Evolutionary conservation across 1,140 invertebrate species (phyloP), one percentile per base, ranked within the genome.

Genomic region (Drosophila nigrodunni): DNA sequence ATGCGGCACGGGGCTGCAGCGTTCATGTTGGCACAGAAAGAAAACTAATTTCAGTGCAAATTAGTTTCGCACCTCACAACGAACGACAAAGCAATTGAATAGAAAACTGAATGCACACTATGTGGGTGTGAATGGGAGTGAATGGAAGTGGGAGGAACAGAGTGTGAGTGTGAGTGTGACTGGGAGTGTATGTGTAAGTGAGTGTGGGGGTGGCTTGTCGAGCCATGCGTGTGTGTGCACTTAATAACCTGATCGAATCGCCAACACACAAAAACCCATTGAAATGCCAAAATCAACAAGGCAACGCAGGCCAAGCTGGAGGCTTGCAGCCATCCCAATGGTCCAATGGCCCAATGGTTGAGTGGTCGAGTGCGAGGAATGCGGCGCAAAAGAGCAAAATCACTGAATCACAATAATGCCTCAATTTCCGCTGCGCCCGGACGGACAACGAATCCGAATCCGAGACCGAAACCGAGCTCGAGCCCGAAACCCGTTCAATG

Each of bases 31-130:
- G 60, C 60, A 70, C 55, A 80, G 80, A 89, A 88, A 89, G 83
- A 88, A 88, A 88, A 88, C 83, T 88, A 89, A 88, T 88, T 88
- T 89, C 85, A 77, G 83, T 85, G 85, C 83, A 88, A 88, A 88
- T 88, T 88, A 83, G 83, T 88, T 88, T 88, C 83, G 83, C 83
- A 88, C 83, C 83, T 88, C 83, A 88, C 76, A 69, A 54, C 62
- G 77, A 83, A 68, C 66, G 80, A 80, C 85, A 80, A 75, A 80
- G 85, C 85, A 74, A 78, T 89, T 83, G 54, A 88, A 88, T 88
- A 73, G 77, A 47, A 35, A 61, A 57, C 59, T 77, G 77, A 85
- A 85, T 83, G 73, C 35, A 68, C 54, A 61, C 41, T 60, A 55
- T 34, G 71, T 58, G 60, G 7, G 37, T 43, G 60, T 39, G 18